Base-by-base conservation (phyloP, 1,140 invertebrate species). In the Ceratitis capitata region DNA sequence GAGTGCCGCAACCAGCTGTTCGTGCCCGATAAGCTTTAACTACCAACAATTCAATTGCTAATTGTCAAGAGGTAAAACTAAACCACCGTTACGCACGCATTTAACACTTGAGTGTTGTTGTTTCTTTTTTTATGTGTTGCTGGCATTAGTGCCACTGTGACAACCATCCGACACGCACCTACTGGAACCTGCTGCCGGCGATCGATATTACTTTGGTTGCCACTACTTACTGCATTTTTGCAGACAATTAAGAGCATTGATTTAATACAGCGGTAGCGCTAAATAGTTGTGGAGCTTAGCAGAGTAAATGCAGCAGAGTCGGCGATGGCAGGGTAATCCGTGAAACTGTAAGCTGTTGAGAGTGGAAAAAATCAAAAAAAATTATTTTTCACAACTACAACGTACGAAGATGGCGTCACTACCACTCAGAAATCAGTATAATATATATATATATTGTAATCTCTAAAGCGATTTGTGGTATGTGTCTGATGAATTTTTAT, bases 51-150 rank as follows among this genome's bases (percentile, higher is more conserved):
- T 39, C n/a, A 45, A 78, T 78, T 78, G 32, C 39, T 45, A 78
- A 78, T 78, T 23, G 39, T 78, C 12, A 42, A 61, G 16, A 47
- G 39, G 9, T 14, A 78, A 78, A 78, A 45, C 3, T 12, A 78
- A 78, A 78, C 39, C 69, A 45, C 39, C 69, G 69, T 14, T 78
- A 78, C 69, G 35, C 69, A 78, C 69, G 69, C 69, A 78, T 78
- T 78, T 39, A 56, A 56, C 51, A 14, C 14, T n/a, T 26, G n/a
- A 0, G 14, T 64, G 69, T 78, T 78, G 69, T 47, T 78, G 35
- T 3, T 45, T 1, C 12, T 19, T 53, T 53, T 53, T n/a, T n/a
- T n/a, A n/a, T n/a, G n/a, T 56, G 51, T 9, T 56, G 51, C 2
- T 58, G 56, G 56, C 9, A 32, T 32, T 64, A n/a, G n/a, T n/a